Conservation (phyloP, 2,113 vertebrate species). For the Phaethornis superciliosus region DNA sequence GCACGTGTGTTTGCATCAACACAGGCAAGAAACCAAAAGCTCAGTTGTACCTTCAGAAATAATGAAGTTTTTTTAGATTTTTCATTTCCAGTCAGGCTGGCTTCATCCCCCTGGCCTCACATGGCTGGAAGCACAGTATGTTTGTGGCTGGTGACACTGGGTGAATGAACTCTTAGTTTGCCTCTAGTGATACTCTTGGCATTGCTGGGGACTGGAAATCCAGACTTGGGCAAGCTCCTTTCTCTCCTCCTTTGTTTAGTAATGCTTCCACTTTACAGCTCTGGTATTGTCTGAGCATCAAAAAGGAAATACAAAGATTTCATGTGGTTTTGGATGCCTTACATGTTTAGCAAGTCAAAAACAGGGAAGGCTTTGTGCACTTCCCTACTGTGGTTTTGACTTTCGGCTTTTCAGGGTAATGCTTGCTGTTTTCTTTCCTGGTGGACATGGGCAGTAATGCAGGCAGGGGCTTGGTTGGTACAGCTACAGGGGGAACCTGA, state of each 20-base stretch:
- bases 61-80: neutral
- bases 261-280: neutral
- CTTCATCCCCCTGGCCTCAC: neutral
- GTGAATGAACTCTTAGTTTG: neutral
- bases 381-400: neutral
- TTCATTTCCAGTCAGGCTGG: neutral
- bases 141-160: neutral
- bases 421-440: neutral
- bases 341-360: neutral
- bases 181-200: neutral
- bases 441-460: neutral
- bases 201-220: neutral
- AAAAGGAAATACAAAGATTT: neutral
- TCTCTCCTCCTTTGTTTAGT: neutral
- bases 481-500: neutral
- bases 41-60: neutral
- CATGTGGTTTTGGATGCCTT: neutral
- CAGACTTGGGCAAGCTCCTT: neutral
- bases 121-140: neutral
- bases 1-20: rapidly evolving
- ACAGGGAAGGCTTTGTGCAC: neutral
- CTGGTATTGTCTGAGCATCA: neutral
- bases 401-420: neutral
- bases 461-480: neutral
- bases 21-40: neutral